A percentile compares a stretch with the other conserved stretches of the same genome.
Evolutionary conservation across 2,888 invertebrate species (phyloP).

Genomic region (Drosophila siamana): DNA sequence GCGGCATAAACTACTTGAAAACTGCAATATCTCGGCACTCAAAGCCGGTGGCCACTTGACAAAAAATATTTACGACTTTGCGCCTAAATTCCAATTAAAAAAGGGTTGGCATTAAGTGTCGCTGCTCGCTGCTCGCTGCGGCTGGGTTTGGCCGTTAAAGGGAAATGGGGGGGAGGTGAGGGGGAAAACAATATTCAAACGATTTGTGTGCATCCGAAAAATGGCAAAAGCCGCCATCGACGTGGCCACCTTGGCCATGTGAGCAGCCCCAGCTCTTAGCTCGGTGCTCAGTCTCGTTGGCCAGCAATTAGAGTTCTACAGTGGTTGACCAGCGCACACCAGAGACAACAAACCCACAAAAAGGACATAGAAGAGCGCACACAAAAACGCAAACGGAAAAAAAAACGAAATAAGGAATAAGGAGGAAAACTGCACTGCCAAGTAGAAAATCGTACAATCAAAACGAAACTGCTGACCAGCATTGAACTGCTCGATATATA

Average conservation of each 20-base stretch:
- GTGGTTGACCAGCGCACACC: conserved; percentile 58
- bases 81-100: conserved; percentile 79
- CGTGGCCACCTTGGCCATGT: conserved; percentile 47
- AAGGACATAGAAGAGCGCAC: background rate
- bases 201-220: conserved; percentile 66
- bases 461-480: conserved; percentile 77
- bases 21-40: conserved; percentile 57
- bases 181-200: conserved; percentile 71
- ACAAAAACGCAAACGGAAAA: conserved; percentile 10
- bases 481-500: conserved; percentile 34
- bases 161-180: background rate
- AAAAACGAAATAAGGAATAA: conserved; percentile 18
- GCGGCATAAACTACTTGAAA: conserved; percentile 49
- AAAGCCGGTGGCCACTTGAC: conserved; percentile 31
- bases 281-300: conserved; percentile 20
- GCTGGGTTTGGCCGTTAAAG: no score
- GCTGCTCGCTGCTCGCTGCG: no score
- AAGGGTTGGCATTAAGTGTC: conserved; percentile 65
- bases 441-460: conserved; percentile 75
- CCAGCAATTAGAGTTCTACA: conserved; percentile 75
- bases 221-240: conserved; percentile 44
- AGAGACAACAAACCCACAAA: conserved; percentile 37
- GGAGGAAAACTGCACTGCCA: conserved; percentile 55
- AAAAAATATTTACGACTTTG: conserved; percentile 70
- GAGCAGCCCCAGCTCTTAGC: conserved; percentile 26